phyloP scores from a whole-genome alignment of 1,140 invertebrate genomes.

The Meloidogyne exigua region DNA sequence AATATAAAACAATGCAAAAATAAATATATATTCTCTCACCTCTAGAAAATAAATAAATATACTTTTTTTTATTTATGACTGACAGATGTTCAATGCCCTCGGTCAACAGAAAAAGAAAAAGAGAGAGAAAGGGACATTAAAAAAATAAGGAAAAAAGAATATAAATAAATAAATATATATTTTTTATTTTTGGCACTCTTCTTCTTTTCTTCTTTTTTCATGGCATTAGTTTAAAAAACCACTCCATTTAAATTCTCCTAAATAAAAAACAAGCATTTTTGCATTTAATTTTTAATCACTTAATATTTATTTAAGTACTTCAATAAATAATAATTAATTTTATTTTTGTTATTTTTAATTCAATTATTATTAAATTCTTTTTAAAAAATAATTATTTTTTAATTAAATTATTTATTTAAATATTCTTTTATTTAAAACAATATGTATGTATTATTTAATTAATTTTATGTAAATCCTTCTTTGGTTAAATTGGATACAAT shows the following conservation, averaged over 20 bases:
- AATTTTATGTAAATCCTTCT: not conserved
- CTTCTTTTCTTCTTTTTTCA: not conserved
- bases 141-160: not conserved
- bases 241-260: not conserved
- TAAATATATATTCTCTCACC: not conserved
- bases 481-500: too few species aligned
- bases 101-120: not conserved
- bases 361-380: too few species aligned
- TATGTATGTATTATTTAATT: too few species aligned
- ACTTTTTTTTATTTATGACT: not conserved
- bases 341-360: too few species aligned
- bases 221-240: not conserved
- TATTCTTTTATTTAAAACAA: too few species aligned
- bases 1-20: not conserved
- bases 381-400: too few species aligned
- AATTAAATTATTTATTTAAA: too few species aligned
- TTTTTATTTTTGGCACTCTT: not conserved
- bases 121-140: too few species aligned
- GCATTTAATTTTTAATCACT: not conserved
- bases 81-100: not conserved
- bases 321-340: not conserved
- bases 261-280: constrained; percentile 3
- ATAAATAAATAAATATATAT: not conserved
- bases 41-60: constrained; percentile 1
- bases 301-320: not conserved